Evolutionary conservation across 2,797 vertebrate species (phyloP), one percentile per base, ranked within the genome.

Genomic region (Staurois parvus): DNA sequence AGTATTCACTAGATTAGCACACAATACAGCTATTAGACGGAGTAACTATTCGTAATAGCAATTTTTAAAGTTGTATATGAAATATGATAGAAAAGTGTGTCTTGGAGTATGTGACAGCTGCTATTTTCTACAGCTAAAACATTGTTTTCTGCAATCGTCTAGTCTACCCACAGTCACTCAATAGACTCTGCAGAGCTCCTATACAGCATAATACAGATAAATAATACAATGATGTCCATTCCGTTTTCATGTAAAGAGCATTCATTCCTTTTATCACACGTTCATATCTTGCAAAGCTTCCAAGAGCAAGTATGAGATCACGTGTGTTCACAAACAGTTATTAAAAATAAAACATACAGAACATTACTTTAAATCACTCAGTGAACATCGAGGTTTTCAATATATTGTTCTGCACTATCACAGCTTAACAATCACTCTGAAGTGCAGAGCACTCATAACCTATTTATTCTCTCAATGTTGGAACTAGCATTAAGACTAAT

Each of bases 371-470:
- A 66, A 26, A 66, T 29, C 26, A 15, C n/a, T 15, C 64, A 66
- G 64, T 13, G 26, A 26, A 26, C 6, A 80, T 17, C 59, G 69
- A 73, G 32, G 26, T 64, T 37, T 62, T 73, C 79, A 81, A 56
- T 34, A 48, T 73, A 72, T 73, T 81, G 69, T 40, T 72, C 52
- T 56, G 69, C 30, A 12, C 79, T 72, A 72, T 72, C 32, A 81
- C 68, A 42, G 52, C 69, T 19, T 64, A 42, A 72, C 66, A 81
- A 73, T 62, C 52, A 64, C 32, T 72, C 48, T 13, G 19, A 81
- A 73, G 69, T 81, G 79, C 52, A 72, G 79, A 73, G 72, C 34
- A 62, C 79, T 81, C 79, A 81, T 81, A 72, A 81, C 79, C 68
- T 28, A 72, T 81, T 72, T 72, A 72, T 81, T 72, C 34, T 73